Evolutionary conservation across 2,113 vertebrate genomes (phyloP).

Genomic region (Proterorhinus semilunaris): DNA sequence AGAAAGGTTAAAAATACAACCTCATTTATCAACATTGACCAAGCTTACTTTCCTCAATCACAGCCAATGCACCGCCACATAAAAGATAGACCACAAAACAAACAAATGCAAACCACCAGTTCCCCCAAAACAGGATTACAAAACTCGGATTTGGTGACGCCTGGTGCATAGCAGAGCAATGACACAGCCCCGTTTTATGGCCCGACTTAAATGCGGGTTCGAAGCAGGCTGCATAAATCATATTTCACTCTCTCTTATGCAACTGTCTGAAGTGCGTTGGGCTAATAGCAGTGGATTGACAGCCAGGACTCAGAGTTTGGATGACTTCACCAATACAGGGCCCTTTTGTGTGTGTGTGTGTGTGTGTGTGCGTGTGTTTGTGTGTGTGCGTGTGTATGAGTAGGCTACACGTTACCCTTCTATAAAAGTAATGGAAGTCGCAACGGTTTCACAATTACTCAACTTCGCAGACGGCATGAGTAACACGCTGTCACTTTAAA

Average conservation of each 20-base stretch:
- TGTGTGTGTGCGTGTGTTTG: no score
- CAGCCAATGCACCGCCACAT: background rate
- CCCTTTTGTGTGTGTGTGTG: no score
- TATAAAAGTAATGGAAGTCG: background rate
- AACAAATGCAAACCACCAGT: background rate
- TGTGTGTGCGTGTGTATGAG: no score
- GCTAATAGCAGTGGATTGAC: background rate
- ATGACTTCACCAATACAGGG: background rate
- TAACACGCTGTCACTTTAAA: background rate
- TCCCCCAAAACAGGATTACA: background rate
- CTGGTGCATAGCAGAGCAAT: background rate
- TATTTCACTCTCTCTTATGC: slow-evolving; percentile 6
- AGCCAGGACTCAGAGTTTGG: background rate
- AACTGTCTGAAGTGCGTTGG: background rate
- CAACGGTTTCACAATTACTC: background rate
- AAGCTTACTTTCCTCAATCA: background rate
- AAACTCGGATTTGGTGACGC: background rate
- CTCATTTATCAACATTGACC: background rate
- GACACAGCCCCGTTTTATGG: background rate
- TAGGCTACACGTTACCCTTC: no score
- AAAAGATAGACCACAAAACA: background rate
- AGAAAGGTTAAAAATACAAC: slow-evolving; percentile 7
- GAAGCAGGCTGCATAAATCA: background rate
- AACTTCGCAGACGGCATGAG: background rate
- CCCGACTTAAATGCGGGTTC: background rate